These are phyloP conservation scores for Prolemur simus DNA, from an alignment of 2,113 vertebrate genomes.

Conservation along the genomic window DNA sequence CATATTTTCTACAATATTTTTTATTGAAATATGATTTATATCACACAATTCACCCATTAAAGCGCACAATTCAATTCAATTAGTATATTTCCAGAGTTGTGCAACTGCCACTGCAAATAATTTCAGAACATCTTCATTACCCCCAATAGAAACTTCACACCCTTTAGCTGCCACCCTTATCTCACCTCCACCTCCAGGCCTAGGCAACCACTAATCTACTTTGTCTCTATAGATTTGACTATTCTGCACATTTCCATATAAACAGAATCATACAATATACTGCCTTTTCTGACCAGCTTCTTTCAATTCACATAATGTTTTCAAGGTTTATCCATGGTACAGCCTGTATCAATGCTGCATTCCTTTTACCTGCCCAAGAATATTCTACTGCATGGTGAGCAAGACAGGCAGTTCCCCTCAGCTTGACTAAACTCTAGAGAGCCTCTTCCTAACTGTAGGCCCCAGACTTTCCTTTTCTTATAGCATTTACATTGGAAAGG, in stretches of 20 bases:
- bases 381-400: not conserved
- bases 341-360: not conserved
- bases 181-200: accelerated
- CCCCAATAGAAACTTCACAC: not conserved
- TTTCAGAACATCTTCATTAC: not conserved
- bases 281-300: not conserved
- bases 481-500: not conserved
- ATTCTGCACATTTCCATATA: not conserved
- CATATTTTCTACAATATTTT: not conserved
- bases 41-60: not conserved
- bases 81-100: not conserved
- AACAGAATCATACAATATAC: not conserved
- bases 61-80: not conserved
- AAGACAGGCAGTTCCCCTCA: not conserved
- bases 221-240: not conserved
- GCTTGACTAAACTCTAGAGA: not conserved
- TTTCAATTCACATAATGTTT: not conserved
- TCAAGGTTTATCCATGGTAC: not conserved
- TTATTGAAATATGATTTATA: not conserved
- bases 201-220: not conserved
- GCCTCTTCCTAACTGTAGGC: not conserved
- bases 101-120: not conserved
- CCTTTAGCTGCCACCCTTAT: not conserved
- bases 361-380: not conserved
- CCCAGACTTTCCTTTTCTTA: not conserved